Conservation (phyloP, 2,797 vertebrate species). For the Trachurus trachurus region DNA sequence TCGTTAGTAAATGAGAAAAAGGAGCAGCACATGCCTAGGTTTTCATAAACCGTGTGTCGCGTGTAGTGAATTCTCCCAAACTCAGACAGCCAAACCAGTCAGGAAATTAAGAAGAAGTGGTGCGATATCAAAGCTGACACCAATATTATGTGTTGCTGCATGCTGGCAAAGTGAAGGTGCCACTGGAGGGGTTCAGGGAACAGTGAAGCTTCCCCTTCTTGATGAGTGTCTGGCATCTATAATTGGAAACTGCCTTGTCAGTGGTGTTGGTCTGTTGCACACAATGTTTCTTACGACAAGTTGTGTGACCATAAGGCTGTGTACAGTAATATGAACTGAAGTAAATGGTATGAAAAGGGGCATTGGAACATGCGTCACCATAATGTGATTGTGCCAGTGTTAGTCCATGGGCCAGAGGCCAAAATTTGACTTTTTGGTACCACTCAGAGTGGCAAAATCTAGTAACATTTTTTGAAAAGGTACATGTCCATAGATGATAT, state of each 20-base stretch:
- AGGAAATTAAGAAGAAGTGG: constrained; percentile 37
- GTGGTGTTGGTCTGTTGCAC: constrained; percentile 30
- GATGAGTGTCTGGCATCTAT: constrained; percentile 62
- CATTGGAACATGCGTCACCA: background rate
- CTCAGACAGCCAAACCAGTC: constrained; percentile 17
- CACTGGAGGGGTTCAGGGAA: constrained; percentile 34
- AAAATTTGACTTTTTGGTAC: no score
- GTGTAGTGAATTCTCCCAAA: background rate
- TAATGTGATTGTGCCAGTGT: background rate
- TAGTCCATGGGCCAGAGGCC: no score
- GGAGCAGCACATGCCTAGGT: no score
- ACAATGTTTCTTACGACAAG: constrained; percentile 14
- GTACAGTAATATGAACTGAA: background rate
- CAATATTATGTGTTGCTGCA: constrained; percentile 44
- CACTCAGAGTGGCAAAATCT: no score
- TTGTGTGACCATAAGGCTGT: constrained; percentile 12
- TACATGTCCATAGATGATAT: no score
- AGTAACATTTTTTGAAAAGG: no score
- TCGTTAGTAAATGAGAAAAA: no score
- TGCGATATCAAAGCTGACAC: constrained; percentile 50
- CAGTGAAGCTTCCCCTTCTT: constrained; percentile 40
- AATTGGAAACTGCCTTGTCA: constrained; percentile 59
- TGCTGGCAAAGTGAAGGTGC: constrained; percentile 51
- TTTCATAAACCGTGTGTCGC: no score
- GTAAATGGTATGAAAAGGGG: background rate